These are phyloP conservation scores for Acronicta alni DNA, from an alignment of 2,888 invertebrate genomes.

Conservation along the genomic window DNA sequence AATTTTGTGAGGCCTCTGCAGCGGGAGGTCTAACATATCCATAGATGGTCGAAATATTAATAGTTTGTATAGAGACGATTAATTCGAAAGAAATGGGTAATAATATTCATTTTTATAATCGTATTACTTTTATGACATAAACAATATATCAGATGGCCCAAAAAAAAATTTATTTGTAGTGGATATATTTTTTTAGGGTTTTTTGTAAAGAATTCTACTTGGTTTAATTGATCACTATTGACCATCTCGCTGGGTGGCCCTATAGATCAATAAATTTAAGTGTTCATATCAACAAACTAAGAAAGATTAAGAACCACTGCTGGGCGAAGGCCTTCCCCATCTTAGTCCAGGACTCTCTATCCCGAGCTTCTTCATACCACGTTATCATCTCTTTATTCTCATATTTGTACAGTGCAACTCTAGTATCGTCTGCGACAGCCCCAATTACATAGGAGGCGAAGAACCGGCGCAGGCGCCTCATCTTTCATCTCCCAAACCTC, in stretches of 20 bases:
- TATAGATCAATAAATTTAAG: conserved; percentile 21
- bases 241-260: conserved; percentile 34
- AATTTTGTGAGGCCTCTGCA: conserved; percentile 68
- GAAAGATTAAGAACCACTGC: no score
- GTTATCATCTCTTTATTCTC: background rate
- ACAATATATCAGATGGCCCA: conserved; percentile 53
- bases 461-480: conserved; percentile 19
- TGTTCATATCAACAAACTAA: conserved; percentile 5
- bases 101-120: conserved; percentile 70
- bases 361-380: no score
- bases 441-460: conserved; percentile 10
- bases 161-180: conserved; percentile 40
- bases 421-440: conserved; percentile 1
- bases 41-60: conserved; percentile 76
- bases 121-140: conserved; percentile 62
- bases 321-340: no score
- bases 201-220: conserved; percentile 32
- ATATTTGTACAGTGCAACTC: conserved; percentile 5
- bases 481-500: conserved; percentile 26
- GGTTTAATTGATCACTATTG: conserved; percentile 45
- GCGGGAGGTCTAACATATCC: conserved; percentile 76
- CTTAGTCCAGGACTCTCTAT: no score
- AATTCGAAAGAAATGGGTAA: conserved; percentile 70
- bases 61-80: conserved; percentile 72
- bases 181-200: conserved; percentile 20